Evolutionary conservation across 2,888 invertebrate species (phyloP).

Genomic region (Acronicta psi): DNA sequence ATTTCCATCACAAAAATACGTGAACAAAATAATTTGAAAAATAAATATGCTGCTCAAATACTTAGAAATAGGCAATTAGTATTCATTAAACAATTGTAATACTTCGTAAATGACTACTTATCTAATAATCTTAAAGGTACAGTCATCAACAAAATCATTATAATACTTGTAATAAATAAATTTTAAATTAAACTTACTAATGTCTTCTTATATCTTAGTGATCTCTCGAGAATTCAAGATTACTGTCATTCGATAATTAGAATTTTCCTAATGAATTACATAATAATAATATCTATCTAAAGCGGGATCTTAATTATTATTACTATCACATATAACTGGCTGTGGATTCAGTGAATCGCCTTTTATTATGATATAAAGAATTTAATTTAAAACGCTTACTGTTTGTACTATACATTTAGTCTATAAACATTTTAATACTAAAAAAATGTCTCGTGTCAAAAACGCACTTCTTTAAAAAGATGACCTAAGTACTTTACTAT

Average conservation of each 20-base stretch:
- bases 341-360: conserved; percentile 70
- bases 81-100: conserved; percentile 47
- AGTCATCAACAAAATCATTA: conserved; percentile 52
- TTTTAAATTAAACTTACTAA: conserved; percentile 38
- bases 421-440: conserved; percentile 11
- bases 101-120: conserved; percentile 55
- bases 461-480: conserved; percentile 24
- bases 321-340: conserved; percentile 85
- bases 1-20: conserved; percentile 46
- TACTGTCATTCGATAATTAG: conserved; percentile 21
- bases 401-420: conserved; percentile 54
- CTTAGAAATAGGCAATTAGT: conserved; percentile 43
- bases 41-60: conserved; percentile 51
- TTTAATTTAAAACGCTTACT: conserved; percentile 57
- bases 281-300: conserved; percentile 41
- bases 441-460: conserved; percentile 26
- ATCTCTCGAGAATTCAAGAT: conserved; percentile 21
- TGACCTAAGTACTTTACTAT: conserved; percentile 45
- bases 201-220: conserved; percentile 33
- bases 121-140: conserved; percentile 47
- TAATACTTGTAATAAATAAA: conserved; percentile 55
- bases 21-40: conserved; percentile 59
- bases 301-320: conserved; percentile 58
- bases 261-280: conserved; percentile 38
- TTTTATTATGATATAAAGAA: conserved; percentile 59